These are phyloP conservation scores for Geopemphigus sp. DNA, from an alignment of 1,140 invertebrate species.

Conservation along the genomic window DNA sequence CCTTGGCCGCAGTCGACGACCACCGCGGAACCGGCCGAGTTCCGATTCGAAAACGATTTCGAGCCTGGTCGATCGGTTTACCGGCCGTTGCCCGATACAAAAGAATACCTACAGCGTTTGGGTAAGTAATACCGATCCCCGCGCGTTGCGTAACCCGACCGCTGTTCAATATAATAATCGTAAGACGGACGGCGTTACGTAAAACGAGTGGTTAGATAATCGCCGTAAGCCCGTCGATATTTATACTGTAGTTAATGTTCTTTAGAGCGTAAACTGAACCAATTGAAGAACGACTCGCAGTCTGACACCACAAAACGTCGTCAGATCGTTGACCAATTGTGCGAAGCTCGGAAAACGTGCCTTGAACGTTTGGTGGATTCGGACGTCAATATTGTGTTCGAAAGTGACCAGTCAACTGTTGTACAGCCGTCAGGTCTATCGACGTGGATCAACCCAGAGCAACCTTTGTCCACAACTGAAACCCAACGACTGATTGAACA, in stretches of 20 bases:
- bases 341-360: slow-evolving; percentile 31
- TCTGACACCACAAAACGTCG: slow-evolving; percentile 10
- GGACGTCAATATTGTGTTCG: slow-evolving; percentile 29
- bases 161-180: neutral
- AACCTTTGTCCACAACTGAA: slow-evolving; percentile 57
- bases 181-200: neutral
- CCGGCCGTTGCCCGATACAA: slow-evolving; percentile 31
- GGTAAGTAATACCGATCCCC: too few species aligned
- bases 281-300: slow-evolving; percentile 41
- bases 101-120: slow-evolving; percentile 38
- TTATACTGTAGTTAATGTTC: slow-evolving; percentile 4
- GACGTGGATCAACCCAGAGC: slow-evolving; percentile 53
- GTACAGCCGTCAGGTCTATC: slow-evolving; percentile 52
- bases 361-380: slow-evolving; percentile 47
- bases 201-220: slow-evolving; percentile 14
- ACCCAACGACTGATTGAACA: slow-evolving; percentile 52
- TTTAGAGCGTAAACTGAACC: slow-evolving; percentile 43
- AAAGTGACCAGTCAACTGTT: slow-evolving; percentile 1
- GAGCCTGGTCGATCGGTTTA: neutral
- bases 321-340: slow-evolving; percentile 39
- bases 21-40: neutral
- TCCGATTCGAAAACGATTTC: slow-evolving; percentile 34
- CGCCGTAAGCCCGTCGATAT: neutral
- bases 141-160: too few species aligned
- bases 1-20: slow-evolving; percentile 27